Evolutionary conservation across 2,888 invertebrate genomes (phyloP).

Genomic region (Tipula confusa): DNA sequence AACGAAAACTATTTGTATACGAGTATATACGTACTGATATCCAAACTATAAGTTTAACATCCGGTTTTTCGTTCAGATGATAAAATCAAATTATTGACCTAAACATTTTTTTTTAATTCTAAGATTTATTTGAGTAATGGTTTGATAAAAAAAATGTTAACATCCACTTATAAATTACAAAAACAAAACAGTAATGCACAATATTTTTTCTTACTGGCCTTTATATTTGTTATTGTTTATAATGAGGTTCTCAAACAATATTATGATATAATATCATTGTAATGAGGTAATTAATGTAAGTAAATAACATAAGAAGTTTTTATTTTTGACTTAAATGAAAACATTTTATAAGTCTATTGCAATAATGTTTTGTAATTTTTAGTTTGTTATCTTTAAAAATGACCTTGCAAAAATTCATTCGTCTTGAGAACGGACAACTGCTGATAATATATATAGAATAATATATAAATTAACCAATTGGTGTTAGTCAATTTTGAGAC

Average conservation of each 20-base stretch:
- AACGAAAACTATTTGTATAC: neutral
- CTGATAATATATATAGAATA: no score
- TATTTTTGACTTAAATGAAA: no score
- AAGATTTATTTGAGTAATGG: neutral
- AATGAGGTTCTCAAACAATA: neutral
- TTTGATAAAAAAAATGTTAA: no score
- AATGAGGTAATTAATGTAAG: neutral
- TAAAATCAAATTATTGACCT: neutral
- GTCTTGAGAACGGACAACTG: no score
- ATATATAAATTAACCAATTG: no score
- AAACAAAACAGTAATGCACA: neutral
- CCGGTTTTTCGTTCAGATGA: slow-evolving; percentile 7
- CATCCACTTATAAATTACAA: neutral
- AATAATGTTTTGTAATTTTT: no score
- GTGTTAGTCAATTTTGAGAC: no score
- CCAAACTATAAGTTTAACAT: neutral
- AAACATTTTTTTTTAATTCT: neutral
- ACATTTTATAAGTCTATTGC: no score
- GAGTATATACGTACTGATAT: neutral
- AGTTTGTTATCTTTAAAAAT: no score
- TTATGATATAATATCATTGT: neutral
- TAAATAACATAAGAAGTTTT: no score
- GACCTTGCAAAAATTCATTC: no score
- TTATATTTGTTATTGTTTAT: neutral
- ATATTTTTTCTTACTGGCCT: neutral